Percentiles rank a stretch among this genome's conserved stretches.
These are phyloP conservation scores for Glandiceps talaboti DNA, from an alignment of 53 echinoderm and acorn worm species.

Conservation along the genomic window DNA sequence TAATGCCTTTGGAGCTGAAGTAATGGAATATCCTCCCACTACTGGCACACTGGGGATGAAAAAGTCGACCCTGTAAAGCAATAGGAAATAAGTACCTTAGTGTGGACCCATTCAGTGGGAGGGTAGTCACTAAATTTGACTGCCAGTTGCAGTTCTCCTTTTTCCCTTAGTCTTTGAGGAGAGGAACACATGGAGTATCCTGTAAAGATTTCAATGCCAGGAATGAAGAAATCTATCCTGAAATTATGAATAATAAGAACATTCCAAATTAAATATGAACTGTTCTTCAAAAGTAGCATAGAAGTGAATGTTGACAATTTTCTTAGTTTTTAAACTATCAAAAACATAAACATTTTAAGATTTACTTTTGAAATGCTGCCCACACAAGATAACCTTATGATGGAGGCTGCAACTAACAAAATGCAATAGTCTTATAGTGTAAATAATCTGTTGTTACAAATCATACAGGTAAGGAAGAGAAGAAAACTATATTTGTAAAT, in stretches of 20 bases:
- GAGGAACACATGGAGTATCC: constrained; percentile 63
- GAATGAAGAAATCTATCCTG: constrained; percentile 82
- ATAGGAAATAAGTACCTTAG: constrained; percentile 32
- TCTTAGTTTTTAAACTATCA: too few species aligned
- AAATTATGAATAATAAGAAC: neutral
- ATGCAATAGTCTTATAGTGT: too few species aligned
- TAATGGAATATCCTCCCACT: constrained; percentile 90
- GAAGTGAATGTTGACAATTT: too few species aligned
- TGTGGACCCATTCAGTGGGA: constrained; percentile 73
- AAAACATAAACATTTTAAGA: too few species aligned
- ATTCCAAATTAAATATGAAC: neutral
- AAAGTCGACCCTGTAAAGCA: constrained; percentile 78
- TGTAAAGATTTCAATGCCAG: constrained; percentile 57
- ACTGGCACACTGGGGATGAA: constrained; percentile 50
- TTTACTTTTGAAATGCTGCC: neutral
- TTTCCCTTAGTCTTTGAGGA: constrained; percentile 25
- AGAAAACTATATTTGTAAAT: too few species aligned
- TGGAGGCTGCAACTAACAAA: too few species aligned
- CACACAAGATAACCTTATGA: too few species aligned
- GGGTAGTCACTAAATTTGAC: constrained; percentile 61
- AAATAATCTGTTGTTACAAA: too few species aligned
- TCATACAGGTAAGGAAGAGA: too few species aligned
- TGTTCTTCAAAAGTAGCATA: too few species aligned
- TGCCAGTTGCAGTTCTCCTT: constrained; percentile 43
- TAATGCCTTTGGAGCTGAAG: constrained; percentile 40